Evolutionary conservation across 1,140 invertebrate genomes (phyloP).

Genomic region (Cyclargus thomasi): DNA sequence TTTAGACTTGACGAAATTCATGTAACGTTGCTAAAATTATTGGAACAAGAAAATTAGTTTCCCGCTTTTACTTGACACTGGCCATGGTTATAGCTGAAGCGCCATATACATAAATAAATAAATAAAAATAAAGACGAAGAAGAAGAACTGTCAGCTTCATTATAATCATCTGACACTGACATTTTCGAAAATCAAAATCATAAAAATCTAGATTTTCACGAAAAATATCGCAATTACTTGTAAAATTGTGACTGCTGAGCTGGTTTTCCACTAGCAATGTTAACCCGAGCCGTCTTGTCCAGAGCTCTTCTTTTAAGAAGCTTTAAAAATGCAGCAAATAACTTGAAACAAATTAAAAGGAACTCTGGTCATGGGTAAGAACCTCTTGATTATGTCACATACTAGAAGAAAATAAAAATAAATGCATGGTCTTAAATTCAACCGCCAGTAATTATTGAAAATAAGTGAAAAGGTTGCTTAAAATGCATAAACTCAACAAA

Average conservation of each 20-base stretch:
- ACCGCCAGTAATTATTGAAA: no score
- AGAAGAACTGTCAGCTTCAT: neutral
- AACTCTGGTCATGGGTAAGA: conserved; percentile 60
- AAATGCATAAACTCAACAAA: no score
- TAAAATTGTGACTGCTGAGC: neutral
- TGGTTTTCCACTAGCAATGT: conserved; percentile 37
- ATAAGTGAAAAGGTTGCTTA: no score
- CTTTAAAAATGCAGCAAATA: conserved; percentile 44
- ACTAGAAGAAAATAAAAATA: neutral
- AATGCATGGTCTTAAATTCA: no score
- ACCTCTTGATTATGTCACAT: conserved; percentile 51
- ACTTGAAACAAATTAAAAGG: conserved; percentile 52
- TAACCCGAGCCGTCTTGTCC: conserved; percentile 44
- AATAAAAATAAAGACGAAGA: no score
- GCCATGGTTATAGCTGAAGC: no score
- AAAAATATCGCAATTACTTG: neutral
- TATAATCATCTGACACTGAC: neutral
- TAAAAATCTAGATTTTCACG: neutral
- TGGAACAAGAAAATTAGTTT: no score
- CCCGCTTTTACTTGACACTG: no score
- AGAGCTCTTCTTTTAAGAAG: conserved; percentile 44
- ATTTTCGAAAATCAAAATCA: neutral
- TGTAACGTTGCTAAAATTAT: no score
- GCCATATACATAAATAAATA: no score
- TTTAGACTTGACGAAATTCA: no score